Conservation (phyloP, 2,888 invertebrate species). For the Sylvicola cinctus region DNA sequence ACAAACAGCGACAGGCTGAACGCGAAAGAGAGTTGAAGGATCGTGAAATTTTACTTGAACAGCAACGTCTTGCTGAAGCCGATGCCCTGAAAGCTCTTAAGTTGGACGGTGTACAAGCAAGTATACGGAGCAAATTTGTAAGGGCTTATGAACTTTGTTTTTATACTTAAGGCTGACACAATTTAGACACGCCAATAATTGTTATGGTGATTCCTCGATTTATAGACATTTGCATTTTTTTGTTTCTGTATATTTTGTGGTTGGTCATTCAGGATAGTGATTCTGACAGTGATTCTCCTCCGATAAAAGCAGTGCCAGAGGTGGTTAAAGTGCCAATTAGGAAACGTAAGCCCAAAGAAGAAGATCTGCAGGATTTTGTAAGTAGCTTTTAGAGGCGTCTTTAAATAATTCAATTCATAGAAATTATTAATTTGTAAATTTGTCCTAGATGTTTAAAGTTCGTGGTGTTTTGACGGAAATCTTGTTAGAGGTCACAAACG, state of each 20-base stretch:
- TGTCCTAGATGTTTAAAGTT: conserved; percentile 61
- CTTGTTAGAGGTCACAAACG: conserved; percentile 80
- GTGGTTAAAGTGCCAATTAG: not conserved
- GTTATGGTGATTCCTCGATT: too few species aligned
- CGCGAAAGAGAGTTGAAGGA: conserved; percentile 45
- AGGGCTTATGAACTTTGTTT: not conserved
- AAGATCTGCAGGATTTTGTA: conserved; percentile 4
- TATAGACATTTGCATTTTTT: too few species aligned
- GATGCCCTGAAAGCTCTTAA: conserved; percentile 23
- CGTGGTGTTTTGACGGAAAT: conserved; percentile 81
- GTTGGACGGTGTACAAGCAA: not conserved
- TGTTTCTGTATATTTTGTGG: too few species aligned
- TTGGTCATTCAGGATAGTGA: conserved; percentile 27
- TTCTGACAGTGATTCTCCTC: conserved; percentile 18
- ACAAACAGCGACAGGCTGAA: conserved; percentile 73
- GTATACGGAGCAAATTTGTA: conserved; percentile 4
- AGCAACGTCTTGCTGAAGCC: too few species aligned
- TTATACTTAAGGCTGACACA: too few species aligned
- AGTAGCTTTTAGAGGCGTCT: not conserved
- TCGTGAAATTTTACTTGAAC: too few species aligned
- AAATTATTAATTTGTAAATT: not conserved
- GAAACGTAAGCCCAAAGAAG: conserved; percentile 1
- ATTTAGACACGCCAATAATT: too few species aligned
- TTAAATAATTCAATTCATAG: not conserved
- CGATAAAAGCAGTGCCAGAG: too few species aligned